Base-by-base conservation (phyloP, 2,888 invertebrate genomes). In the Lycaena phlaeas region DNA sequence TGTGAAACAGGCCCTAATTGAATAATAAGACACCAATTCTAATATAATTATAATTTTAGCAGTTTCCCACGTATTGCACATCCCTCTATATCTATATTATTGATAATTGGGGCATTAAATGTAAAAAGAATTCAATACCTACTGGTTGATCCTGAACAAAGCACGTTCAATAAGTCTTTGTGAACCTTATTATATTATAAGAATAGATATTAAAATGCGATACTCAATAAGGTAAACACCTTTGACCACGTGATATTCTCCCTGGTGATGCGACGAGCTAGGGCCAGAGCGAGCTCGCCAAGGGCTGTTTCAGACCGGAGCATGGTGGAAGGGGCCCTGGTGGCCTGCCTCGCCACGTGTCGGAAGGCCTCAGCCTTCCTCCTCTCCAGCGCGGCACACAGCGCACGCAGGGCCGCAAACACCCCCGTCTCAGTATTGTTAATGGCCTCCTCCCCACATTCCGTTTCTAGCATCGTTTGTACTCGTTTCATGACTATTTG, bases 221-320 rank as follows among this genome's bases (percentile, higher is more conserved):
- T n/a, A n/a, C n/a, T n/a, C n/a, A n/a, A n/a, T n/a, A n/a, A n/a
- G n/a, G n/a, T n/a, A n/a, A n/a, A n/a, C 18, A 93, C 89, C 79
- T 93, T 93, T 41, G 92, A 90, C 94, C 93, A 94, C 0, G 90
- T 92, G 45, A 92, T 90, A 53, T 92, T 92, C 25, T 86, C 77
- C 41, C 90, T 88, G 50, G 92, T 89, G 37, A 93, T 82, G 43
- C 92, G 89, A 15, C 91, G 85, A 1, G 91, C 91, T 6, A 94
- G 87, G 7, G 91, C 89, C 26, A 90, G 86, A 27, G 92, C 73
- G 17, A 92, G 76, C 46, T 88, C 87, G 4, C 87, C 81, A 27
- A 89, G 81, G 9, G 88, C 86, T 41, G 88, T 87, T 55, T 89
- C 88, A 0, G 87, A 86, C 1, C 87, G 77, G 27, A 88, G 77